Percentiles rank a stretch among this genome's conserved stretches.
Conservation (phyloP, 2,888 invertebrate genomes). For the Galerucella calmariensis region DNA sequence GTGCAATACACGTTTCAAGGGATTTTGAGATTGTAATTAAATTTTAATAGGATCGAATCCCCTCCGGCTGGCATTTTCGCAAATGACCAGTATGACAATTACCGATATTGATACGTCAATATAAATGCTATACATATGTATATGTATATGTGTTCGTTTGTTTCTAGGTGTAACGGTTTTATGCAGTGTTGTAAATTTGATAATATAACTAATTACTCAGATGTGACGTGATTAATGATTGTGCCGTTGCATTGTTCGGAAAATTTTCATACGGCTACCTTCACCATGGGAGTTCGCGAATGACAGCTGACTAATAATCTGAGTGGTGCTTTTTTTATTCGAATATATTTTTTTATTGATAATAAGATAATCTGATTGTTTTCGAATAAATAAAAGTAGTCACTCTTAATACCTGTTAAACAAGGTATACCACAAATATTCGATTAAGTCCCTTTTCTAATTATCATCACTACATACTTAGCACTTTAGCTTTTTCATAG, state of each 20-base stretch:
- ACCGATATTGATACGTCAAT: conserved; percentile 43
- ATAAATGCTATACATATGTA: conserved; percentile 38
- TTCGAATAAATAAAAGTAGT: no score
- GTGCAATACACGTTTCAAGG: conserved; percentile 29
- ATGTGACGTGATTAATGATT: conserved; percentile 44
- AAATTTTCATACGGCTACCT: conserved; percentile 16
- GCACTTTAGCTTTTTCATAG: no score
- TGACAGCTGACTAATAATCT: neutral
- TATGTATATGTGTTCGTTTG: conserved; percentile 4
- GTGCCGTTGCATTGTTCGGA: conserved; percentile 29
- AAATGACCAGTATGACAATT: conserved; percentile 44
- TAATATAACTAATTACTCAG: conserved; percentile 47
- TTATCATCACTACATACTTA: no score
- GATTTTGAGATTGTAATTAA: conserved; percentile 43
- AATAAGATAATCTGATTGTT: no score
- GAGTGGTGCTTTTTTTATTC: neutral
- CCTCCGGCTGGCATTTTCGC: conserved; percentile 31
- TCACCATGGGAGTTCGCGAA: conserved; percentile 14
- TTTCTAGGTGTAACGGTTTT: conserved; percentile 16
- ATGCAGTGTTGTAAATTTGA: conserved; percentile 45
- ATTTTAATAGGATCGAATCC: conserved; percentile 39
- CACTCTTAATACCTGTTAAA: no score
- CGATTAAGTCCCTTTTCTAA: no score
- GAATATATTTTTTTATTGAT: no score
- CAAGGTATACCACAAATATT: no score